Conservation (phyloP, 2,888 invertebrate genomes). For the Philopedon plagiatum region DNA sequence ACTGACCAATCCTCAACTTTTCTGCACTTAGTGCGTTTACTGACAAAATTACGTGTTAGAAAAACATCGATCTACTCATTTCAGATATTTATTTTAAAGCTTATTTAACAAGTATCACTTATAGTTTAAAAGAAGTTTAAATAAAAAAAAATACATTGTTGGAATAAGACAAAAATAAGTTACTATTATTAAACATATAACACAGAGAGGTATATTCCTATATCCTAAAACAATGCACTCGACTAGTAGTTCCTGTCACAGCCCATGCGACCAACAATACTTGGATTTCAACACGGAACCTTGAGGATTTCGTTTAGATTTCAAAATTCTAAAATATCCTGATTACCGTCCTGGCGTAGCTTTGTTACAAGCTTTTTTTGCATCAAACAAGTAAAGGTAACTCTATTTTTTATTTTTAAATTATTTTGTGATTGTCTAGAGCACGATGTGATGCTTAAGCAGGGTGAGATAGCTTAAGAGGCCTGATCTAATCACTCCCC, state of each 20-base stretch:
- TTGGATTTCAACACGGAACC: background rate
- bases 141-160: conserved; percentile 44
- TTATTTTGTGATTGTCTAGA: too few species aligned
- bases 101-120: conserved; percentile 52
- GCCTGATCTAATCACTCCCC: too few species aligned
- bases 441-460: too few species aligned
- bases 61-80: conserved; percentile 19
- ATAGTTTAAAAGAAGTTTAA: conserved; percentile 41
- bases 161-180: conserved; percentile 47
- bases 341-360: too few species aligned
- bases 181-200: conserved; percentile 49
- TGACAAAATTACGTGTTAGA: too few species aligned
- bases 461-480: too few species aligned
- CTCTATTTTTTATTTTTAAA: too few species aligned
- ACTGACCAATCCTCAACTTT: too few species aligned
- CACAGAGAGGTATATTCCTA: conserved; percentile 49
- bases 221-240: conserved; percentile 45
- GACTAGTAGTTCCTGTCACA: conserved; percentile 43
- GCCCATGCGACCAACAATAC: conserved; percentile 44
- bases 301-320: too few species aligned
- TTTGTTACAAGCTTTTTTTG: too few species aligned
- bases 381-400: too few species aligned
- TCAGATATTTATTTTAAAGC: conserved; percentile 50
- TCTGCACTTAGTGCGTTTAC: too few species aligned
- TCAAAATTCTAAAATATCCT: background rate